A percentile compares a stretch with the other conserved stretches of the same genome.
Conservation (phyloP, 2,797 vertebrate species). For the Sphenopsis melanotis region DNA sequence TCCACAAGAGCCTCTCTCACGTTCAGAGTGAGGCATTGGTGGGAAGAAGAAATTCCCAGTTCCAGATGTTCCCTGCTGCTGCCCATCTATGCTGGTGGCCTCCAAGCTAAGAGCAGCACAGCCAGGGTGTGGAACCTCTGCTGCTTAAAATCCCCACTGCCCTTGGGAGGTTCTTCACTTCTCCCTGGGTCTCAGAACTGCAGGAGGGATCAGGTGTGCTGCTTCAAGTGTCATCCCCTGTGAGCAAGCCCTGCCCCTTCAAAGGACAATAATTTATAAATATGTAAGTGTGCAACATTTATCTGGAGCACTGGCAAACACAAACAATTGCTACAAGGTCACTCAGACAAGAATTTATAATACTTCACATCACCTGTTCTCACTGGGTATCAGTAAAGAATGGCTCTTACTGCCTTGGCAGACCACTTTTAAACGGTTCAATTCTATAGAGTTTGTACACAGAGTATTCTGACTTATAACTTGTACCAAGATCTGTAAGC, state of each 20-base stretch:
- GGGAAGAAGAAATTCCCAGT: neutral
- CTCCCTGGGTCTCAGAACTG: neutral
- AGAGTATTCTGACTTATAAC: neutral
- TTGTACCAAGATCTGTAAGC: neutral
- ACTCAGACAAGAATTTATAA: neutral
- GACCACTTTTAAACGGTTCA: neutral
- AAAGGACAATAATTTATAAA: neutral
- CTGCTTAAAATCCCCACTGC: neutral
- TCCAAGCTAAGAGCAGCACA: neutral
- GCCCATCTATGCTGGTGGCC: neutral
- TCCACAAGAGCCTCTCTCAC: neutral
- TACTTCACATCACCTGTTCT: neutral
- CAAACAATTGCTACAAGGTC: neutral
- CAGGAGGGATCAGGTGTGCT: neutral
- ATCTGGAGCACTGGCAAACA: neutral
- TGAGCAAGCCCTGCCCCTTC: neutral
- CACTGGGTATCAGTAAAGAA: neutral
- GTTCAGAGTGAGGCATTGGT: neutral
- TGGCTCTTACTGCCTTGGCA: neutral
- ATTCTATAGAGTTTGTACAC: neutral
- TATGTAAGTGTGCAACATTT: neutral
- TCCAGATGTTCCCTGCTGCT: neutral
- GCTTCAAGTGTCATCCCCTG: neutral
- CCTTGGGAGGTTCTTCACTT: neutral
- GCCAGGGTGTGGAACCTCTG: neutral